Base-by-base conservation (phyloP, 2,888 invertebrate species). In the Spicauda simplicius region DNA sequence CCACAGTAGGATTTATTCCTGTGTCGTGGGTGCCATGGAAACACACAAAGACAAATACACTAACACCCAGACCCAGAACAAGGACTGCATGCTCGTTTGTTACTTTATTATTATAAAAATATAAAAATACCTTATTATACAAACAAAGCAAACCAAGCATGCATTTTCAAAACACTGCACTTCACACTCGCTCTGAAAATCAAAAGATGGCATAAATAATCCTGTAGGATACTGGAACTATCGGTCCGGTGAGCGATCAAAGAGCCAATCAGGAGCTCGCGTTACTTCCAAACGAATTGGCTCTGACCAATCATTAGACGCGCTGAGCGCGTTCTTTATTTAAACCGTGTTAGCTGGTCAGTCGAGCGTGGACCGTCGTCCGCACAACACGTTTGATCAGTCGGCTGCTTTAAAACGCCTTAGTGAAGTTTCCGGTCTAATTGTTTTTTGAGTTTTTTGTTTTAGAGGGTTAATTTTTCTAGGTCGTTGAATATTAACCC, bases 291-390 rank as follows among this genome's bases (percentile, higher is more conserved):
- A 48, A 19, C 33, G 57, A 50, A 64, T 64, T 64, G 58, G 57
- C 37, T 1, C 80, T 85, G 87, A 84, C 86, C 87, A 86, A 85
- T 86, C 82, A 84, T 79, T 81, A 83, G 78, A 77, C 76, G 73
- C 84, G 87, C 79, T 76, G 76, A 72, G 71, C 79, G 80, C 77
- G 83, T 85, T 86, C 87, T 79, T 79, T 81, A 83, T 87, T 87
- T 85, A 88, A 86, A 87, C 57, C 52, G 80, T 80, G 76, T 73
- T 65, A 71, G 71, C 67, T 70, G 77, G 73, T 74, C 78, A 80
- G 70, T 77, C 72, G 75, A 74, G 74, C 73, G 72, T 71, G 68
- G 70, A 59, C 57, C 70, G 55, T 64, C 72, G 70, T 45, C 64
- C 70, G 65, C 60, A 57, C 55, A 70, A 53, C 71, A 74, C 71